Conservation (phyloP, 2,888 invertebrate species). For the Mantis religiosa region DNA sequence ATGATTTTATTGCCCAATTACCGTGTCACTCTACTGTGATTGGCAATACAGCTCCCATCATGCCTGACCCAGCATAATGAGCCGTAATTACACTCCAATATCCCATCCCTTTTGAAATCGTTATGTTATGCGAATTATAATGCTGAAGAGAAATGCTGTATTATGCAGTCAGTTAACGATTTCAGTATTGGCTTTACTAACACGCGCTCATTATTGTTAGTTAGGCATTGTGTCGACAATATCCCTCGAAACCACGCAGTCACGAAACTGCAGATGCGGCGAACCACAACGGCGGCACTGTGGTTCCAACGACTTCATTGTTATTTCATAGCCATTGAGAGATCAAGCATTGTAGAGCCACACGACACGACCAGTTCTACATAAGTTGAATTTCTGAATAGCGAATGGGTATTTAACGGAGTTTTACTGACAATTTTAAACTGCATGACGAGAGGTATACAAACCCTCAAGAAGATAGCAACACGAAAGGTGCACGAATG, state of each 20-base stretch:
- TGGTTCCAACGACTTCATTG: background rate
- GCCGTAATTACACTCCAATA: background rate
- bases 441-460: no score
- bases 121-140: background rate
- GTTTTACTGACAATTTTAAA: no score
- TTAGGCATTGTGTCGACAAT: background rate
- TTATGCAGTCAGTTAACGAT: background rate
- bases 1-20: no score
- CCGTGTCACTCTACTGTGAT: no score
- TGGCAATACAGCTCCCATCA: no score
- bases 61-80: background rate
- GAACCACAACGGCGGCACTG: background rate
- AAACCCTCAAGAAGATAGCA: no score
- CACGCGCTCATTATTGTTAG: background rate
- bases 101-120: background rate
- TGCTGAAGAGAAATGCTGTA: background rate
- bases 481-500: no score
- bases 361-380: background rate
- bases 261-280: background rate
- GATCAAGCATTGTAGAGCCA: background rate
- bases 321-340: background rate
- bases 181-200: background rate
- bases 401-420: background rate
- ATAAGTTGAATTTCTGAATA: background rate
- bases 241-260: background rate